Base-by-base conservation (phyloP, 2,888 invertebrate species). In the Latrodectus hesperus region DNA sequence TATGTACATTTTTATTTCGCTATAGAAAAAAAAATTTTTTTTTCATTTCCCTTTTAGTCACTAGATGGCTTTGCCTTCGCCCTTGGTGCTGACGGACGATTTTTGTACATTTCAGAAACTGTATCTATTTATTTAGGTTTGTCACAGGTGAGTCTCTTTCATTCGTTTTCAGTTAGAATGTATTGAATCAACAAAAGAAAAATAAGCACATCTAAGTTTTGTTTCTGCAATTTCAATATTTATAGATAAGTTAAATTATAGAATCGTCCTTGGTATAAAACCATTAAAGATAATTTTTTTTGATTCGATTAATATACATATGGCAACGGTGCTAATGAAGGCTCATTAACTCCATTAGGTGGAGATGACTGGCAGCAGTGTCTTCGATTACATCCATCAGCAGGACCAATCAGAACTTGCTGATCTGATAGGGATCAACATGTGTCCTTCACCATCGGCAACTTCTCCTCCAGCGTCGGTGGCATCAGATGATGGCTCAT, bases 101-200 rank as follows among this genome's bases (percentile, higher is more conserved):
- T 99, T 94, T 95, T 99, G 93, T 99, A 99, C 94, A 98, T 99
- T 94, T 99, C 99, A 91, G 99, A 99, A 94, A 99, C 99, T 91
- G 99, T 99, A 92, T 99, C 99, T 93, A 98, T 99, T 93, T 99
- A 99, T 94, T 95, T 99, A 93, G 99, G 99, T 91, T 95, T 99
- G 93, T 99, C 99, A 93, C 99, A 99, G 96, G 98, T 98, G 94
- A 95, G 95, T 94, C 38, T 38, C 22, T 22, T 22, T 22, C 22
- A 22, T 22, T 22, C 22, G 22, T 60, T 53, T 91, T 89, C 89
- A 68, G 9, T 38, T 38, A 38, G 38, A 22, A 53, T 22, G 51
- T 22, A n/a, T 12, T 12, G 12, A 68, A 26, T 22, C 26, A 16
- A 9, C 26, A 26, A 17, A 68, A 17, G 0, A 12, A 68, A 22